Evolutionary conservation across 2,888 invertebrate genomes (phyloP).

Genomic region (Strigamia maritima): DNA sequence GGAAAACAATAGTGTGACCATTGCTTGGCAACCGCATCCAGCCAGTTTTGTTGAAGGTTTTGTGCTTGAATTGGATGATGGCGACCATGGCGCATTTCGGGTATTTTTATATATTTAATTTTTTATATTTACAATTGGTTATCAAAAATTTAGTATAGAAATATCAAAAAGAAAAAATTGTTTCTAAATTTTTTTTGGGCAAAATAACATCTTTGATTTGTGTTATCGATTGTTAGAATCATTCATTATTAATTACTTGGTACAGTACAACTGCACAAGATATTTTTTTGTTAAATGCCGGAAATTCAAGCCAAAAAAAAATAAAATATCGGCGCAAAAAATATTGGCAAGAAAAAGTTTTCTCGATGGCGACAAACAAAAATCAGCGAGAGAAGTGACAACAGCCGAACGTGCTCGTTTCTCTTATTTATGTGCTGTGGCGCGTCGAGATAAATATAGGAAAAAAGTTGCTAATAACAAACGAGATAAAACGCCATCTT

Average conservation of each 20-base stretch:
- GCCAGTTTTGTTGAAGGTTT: constrained; percentile 90
- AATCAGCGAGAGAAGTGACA: background rate
- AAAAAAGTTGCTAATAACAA: background rate
- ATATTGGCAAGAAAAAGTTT: too few relatives aligned
- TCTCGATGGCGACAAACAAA: background rate
- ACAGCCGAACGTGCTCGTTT: background rate
- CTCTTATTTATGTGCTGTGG: background rate
- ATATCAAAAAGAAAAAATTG: too few relatives aligned
- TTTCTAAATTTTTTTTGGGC: too few relatives aligned
- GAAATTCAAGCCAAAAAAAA: too few relatives aligned
- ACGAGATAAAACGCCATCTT: constrained; percentile 2
- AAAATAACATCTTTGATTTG: too few relatives aligned
- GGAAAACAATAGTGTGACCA: constrained; percentile 95
- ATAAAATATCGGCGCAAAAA: too few relatives aligned
- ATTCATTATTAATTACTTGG: too few relatives aligned
- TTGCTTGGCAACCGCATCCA: constrained; percentile 90
- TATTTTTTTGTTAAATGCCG: too few relatives aligned
- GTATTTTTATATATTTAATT: too few relatives aligned
- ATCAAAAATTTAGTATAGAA: constrained; percentile 54
- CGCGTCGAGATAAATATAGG: background rate
- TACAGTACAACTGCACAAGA: too few relatives aligned
- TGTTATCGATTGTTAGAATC: too few relatives aligned
- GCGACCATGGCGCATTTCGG: constrained; percentile 89
- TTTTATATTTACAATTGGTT: too few relatives aligned
- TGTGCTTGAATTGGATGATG: constrained; percentile 92